Percentiles rank a stretch among this genome's conserved stretches.
Evolutionary conservation across 92 coral and sea anemone species (phyloP).

Genomic region (Heliopora coerulea): DNA sequence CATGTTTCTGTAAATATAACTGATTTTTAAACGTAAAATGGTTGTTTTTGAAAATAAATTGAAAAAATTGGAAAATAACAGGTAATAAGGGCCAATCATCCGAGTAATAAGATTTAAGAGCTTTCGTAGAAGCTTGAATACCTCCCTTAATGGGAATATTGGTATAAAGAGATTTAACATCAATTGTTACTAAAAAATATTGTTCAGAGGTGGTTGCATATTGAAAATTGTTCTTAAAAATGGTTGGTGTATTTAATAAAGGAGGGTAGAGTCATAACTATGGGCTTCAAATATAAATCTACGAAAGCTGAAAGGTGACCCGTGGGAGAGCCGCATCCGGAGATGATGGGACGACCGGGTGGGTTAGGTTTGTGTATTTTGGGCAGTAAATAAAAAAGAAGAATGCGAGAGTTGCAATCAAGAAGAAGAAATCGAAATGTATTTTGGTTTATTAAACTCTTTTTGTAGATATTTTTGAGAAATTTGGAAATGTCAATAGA

Average conservation of each 20-base stretch:
- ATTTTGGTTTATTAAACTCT: background rate
- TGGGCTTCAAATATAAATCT: conserved; percentile 48
- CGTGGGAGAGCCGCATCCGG: conserved; percentile 53
- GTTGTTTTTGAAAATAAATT: conserved; percentile 41
- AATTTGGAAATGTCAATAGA: background rate
- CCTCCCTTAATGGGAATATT: conserved; percentile 51
- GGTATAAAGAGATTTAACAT: conserved; percentile 52
- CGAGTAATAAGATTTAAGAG: conserved; percentile 11
- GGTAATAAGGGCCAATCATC: background rate
- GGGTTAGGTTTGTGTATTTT: conserved; percentile 44
- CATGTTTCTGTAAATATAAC: conserved; percentile 38
- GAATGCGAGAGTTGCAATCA: conserved; percentile 5
- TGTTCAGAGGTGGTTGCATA: conserved; percentile 41
- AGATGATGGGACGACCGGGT: conserved; percentile 47
- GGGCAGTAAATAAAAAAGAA: conserved; percentile 41
- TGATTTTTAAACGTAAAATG: conserved; percentile 42
- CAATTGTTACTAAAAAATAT: conserved; percentile 42
- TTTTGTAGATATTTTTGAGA: conserved; percentile 8
- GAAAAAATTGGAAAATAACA: conserved; percentile 10
- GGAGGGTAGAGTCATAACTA: conserved; percentile 38
- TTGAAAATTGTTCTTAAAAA: conserved; percentile 41
- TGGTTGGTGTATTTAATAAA: conserved; percentile 54
- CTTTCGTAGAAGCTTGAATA: conserved; percentile 22
- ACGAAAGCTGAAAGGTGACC: conserved; percentile 41
- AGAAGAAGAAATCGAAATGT: conserved; percentile 30